Conservation (phyloP, 2,888 invertebrate species). For the Didymodactylos carnosus region DNA sequence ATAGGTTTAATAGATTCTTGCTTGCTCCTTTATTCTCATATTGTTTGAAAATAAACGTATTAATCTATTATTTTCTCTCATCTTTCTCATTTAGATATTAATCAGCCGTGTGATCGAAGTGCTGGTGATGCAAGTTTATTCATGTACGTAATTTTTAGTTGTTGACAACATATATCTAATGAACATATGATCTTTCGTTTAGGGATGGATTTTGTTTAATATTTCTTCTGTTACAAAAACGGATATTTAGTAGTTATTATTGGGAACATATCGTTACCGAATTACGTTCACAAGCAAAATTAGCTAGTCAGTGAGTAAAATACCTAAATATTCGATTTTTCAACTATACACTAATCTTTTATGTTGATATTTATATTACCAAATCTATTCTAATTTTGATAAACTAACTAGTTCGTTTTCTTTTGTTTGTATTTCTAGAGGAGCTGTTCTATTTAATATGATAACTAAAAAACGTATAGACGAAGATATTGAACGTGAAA, state of each 20-base stretch:
- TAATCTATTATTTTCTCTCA: not conserved
- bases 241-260: slow-evolving; percentile 81
- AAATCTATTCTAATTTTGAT: no score
- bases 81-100: not conserved
- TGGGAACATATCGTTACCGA: slow-evolving; percentile 90
- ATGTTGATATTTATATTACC: no score
- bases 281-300: slow-evolving; percentile 73
- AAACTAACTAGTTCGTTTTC: not conserved
- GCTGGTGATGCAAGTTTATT: not conserved
- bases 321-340: no score
- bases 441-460: slow-evolving; percentile 11
- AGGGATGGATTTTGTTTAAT: slow-evolving; percentile 59
- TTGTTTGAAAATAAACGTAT: not conserved
- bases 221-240: slow-evolving; percentile 68
- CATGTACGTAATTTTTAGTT: not conserved
- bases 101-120: not conserved
- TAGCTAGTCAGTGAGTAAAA: slow-evolving; percentile 58
- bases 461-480: slow-evolving; percentile 1
- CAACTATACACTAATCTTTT: no score
- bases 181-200: not conserved
- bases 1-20: no score
- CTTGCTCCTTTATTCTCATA: no score
- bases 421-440: not conserved
- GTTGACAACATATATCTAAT: not conserved
- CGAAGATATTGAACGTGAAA: slow-evolving; percentile 4